Percentiles rank a stretch among this genome's conserved stretches.
Conservation (phyloP, 2,888 invertebrate species). For the Trichogramma evanescens region DNA sequence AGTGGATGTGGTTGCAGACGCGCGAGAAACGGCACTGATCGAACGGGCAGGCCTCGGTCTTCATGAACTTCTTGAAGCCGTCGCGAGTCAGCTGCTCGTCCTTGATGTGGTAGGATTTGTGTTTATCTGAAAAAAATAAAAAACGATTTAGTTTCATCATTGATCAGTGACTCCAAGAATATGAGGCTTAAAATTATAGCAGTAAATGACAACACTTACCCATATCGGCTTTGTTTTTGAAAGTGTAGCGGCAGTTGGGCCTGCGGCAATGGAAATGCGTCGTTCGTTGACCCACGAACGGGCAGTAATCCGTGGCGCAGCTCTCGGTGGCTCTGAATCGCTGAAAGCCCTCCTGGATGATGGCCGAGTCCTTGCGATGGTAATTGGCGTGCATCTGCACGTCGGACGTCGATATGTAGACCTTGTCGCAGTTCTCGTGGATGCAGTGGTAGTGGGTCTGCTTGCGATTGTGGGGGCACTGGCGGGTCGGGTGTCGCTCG, state of each 20-base stretch:
- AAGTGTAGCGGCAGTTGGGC: constrained; percentile 85
- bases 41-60: constrained; percentile 89
- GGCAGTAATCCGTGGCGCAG: constrained; percentile 84
- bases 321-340: constrained; percentile 93
- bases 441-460: constrained; percentile 97
- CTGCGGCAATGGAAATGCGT: constrained; percentile 96
- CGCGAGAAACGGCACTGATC: constrained; percentile 87
- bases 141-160: constrained; percentile 1
- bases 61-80: constrained; percentile 98
- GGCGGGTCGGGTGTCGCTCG: constrained; percentile 64
- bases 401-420: constrained; percentile 97
- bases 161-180: not conserved
- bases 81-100: constrained; percentile 92
- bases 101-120: constrained; percentile 96
- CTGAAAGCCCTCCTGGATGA: constrained; percentile 96
- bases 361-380: constrained; percentile 95
- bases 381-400: constrained; percentile 99
- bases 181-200: constrained; percentile 1
- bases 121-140: constrained; percentile 71
- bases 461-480: constrained; percentile 85
- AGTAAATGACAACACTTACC: constrained; percentile 56
- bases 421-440: constrained; percentile 88
- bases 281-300: constrained; percentile 88
- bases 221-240: constrained; percentile 99
- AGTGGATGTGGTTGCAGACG: constrained; percentile 97